phyloP scores from a whole-genome alignment of 2,888 invertebrate species.

The Rotaria magnacalcarata region DNA sequence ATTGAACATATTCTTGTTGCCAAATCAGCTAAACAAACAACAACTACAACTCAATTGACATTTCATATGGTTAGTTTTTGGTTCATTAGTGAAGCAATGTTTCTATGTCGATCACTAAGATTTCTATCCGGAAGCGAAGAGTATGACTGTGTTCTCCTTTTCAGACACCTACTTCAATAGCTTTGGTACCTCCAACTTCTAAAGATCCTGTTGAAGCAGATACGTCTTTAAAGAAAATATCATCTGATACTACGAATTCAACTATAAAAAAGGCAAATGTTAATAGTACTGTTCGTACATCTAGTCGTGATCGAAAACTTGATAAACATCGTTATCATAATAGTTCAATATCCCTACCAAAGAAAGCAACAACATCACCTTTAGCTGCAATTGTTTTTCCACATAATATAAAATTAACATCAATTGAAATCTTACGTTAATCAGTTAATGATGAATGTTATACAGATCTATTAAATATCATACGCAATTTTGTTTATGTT shows the following conservation, averaged over 20 bases:
- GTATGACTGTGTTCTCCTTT: too few species aligned
- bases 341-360: neutral
- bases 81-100: too few species aligned
- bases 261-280: neutral
- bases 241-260: neutral
- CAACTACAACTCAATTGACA: neutral
- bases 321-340: neutral
- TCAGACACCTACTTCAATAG: conserved; percentile 2
- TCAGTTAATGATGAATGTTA: conserved; percentile 38
- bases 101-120: too few species aligned
- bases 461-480: conserved; percentile 35
- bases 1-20: conserved; percentile 39
- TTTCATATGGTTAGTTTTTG: conserved; percentile 12
- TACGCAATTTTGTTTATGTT: conserved; percentile 40
- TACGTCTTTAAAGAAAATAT: neutral
- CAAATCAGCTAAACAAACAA: conserved; percentile 16
- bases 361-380: neutral
- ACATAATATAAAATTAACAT: neutral
- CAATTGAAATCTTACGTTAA: conserved; percentile 30
- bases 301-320: conserved; percentile 7
- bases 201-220: neutral
- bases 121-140: too few species aligned
- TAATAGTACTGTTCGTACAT: neutral
- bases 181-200: neutral
- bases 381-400: neutral